Conservation (phyloP, 2,888 invertebrate genomes). For the Macrosiphum euphorbiae region DNA sequence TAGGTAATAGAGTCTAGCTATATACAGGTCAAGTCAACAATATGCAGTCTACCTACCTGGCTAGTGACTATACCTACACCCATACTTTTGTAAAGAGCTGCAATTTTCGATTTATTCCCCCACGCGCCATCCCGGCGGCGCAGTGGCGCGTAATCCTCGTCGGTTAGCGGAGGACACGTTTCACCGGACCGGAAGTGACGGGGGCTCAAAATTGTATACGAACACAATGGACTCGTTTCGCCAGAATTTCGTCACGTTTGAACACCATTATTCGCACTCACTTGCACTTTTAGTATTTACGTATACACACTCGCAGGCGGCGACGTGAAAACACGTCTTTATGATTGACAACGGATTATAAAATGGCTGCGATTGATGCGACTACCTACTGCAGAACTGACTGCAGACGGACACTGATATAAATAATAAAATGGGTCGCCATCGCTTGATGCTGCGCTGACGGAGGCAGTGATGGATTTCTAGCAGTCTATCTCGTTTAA, state of each 20-base stretch:
- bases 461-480: too few species aligned
- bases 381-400: background rate
- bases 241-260: background rate
- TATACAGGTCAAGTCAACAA: too few species aligned
- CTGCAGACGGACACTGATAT: background rate
- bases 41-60: background rate
- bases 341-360: background rate
- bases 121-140: background rate
- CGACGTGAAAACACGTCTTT: background rate
- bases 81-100: background rate
- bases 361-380: background rate
- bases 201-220: background rate
- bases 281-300: too few species aligned
- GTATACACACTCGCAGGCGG: too few species aligned
- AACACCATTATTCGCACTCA: background rate
- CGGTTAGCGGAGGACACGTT: background rate
- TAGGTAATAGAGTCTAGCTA: too few species aligned
- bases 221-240: background rate
- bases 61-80: background rate
- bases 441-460: too few species aligned
- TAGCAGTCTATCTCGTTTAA: too few species aligned
- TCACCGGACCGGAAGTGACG: background rate
- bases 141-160: background rate
- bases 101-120: background rate
- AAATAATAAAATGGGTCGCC: background rate